phyloP scores from a whole-genome alignment of 2,113 vertebrate species.

The Ginglymostoma cirratum region DNA sequence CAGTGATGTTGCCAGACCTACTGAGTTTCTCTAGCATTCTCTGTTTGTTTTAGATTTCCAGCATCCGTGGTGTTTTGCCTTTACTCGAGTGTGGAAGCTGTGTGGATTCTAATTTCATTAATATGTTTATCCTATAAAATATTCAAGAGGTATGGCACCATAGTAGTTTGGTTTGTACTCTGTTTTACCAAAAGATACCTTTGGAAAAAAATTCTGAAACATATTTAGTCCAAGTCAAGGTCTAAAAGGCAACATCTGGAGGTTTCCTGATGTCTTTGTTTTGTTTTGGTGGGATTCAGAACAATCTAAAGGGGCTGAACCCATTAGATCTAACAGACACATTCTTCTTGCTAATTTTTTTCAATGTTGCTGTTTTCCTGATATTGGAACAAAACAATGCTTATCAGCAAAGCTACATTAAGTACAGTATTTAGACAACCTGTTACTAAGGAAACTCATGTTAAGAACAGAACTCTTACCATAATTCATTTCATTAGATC shows the following conservation, averaged over 20 bases:
- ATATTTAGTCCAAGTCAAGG: not conserved
- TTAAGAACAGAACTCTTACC: not conserved
- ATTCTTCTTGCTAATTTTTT: not conserved
- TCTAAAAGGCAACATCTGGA: not conserved
- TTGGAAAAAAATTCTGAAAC: not conserved
- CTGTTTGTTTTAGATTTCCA: too few species aligned
- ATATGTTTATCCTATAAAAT: not conserved
- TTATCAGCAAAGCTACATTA: not conserved
- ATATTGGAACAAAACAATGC: not conserved
- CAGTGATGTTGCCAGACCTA: too few species aligned
- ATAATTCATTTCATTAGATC: not conserved
- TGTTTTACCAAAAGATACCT: not conserved
- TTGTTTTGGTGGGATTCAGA: not conserved
- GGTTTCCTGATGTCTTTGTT: not conserved
- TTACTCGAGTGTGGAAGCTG: not conserved
- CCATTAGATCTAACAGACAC: not conserved
- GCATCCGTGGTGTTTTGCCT: too few species aligned
- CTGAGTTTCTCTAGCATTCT: too few species aligned
- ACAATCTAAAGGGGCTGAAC: not conserved
- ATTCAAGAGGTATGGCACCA: not conserved
- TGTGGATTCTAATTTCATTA: not conserved
- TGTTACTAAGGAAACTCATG: not conserved
- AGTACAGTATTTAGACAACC: not conserved
- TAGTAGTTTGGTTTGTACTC: not conserved
- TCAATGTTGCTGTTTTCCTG: not conserved